Evolutionary conservation across 2,888 invertebrate species (phyloP).

Genomic region (Nemoura dubitans): DNA sequence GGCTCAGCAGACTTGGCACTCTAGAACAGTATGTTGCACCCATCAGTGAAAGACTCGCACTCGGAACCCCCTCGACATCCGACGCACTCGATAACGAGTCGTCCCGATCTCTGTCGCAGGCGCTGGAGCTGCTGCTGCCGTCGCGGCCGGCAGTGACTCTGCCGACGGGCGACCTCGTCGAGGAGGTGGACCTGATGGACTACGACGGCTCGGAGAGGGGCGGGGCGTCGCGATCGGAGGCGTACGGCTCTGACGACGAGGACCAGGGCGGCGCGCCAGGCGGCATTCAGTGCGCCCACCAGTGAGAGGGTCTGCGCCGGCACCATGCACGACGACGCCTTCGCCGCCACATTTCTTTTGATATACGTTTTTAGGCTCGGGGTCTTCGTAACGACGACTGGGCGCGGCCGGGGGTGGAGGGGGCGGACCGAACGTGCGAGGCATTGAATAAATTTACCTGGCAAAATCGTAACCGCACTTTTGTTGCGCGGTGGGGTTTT

Average conservation of each 20-base stretch:
- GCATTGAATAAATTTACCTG: background rate
- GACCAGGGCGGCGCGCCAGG: slow-evolving; percentile 69
- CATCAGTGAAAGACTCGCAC: no score
- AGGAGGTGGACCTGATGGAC: slow-evolving; percentile 85
- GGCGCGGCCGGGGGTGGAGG: no score
- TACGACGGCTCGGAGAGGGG: slow-evolving; percentile 71
- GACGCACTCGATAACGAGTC: no score
- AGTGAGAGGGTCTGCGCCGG: slow-evolving; percentile 63
- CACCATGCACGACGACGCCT: slow-evolving; percentile 1
- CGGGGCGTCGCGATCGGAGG: slow-evolving; percentile 68
- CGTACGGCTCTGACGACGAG: slow-evolving; percentile 76
- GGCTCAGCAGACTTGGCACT: no score
- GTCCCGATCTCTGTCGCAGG: slow-evolving; percentile 57
- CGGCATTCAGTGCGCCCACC: slow-evolving; percentile 83
- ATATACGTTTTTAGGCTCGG: background rate
- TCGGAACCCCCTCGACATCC: no score
- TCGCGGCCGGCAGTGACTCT: slow-evolving; percentile 73
- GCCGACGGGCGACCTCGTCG: slow-evolving; percentile 83
- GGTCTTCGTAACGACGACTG: background rate
- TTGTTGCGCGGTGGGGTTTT: background rate
- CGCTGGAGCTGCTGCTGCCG: slow-evolving; percentile 79
- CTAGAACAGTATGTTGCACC: no score
- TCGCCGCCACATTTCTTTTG: slow-evolving; percentile 21
- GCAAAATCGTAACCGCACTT: background rate
- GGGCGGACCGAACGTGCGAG: no score